Evolutionary conservation across 2,113 vertebrate genomes (phyloP).

Genomic region (Xiphias gladius): DNA sequence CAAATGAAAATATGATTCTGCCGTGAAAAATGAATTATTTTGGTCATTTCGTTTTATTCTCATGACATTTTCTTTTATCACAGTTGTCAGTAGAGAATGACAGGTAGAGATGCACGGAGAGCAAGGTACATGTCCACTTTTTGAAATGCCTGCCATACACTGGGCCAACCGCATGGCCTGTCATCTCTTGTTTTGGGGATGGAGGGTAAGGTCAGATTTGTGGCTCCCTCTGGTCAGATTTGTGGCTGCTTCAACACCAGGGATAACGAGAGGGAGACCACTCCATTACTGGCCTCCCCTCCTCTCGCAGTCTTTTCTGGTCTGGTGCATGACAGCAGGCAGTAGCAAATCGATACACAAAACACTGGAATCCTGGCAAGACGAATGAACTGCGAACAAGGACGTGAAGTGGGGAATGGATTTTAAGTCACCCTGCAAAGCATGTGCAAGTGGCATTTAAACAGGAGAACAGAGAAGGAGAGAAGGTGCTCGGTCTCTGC

Average conservation of each 20-base stretch:
- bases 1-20: background rate
- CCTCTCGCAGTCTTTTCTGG: conserved; percentile 66
- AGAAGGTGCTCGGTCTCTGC: conserved; percentile 30
- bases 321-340: conserved; percentile 53
- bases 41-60: background rate
- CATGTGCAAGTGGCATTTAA: conserved; percentile 79
- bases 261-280: conserved; percentile 65
- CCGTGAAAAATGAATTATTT: background rate
- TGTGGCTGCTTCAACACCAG: background rate
- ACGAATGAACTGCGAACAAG: conserved; percentile 71
- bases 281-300: conserved; percentile 60
- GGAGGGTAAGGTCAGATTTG: conserved; percentile 41
- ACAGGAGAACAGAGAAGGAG: conserved; percentile 32
- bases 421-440: conserved; percentile 75
- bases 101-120: background rate
- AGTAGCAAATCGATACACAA: conserved; percentile 79
- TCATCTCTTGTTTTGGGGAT: conserved; percentile 42
- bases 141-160: background rate
- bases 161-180: background rate
- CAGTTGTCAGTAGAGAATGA: background rate
- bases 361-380: conserved; percentile 76
- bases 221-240: conserved; percentile 16
- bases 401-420: conserved; percentile 78
- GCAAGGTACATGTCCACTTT: background rate
- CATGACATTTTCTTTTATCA: background rate